Base-by-base conservation (phyloP, 2,113 vertebrate genomes). In the Campylorhamphus procurvoides region DNA sequence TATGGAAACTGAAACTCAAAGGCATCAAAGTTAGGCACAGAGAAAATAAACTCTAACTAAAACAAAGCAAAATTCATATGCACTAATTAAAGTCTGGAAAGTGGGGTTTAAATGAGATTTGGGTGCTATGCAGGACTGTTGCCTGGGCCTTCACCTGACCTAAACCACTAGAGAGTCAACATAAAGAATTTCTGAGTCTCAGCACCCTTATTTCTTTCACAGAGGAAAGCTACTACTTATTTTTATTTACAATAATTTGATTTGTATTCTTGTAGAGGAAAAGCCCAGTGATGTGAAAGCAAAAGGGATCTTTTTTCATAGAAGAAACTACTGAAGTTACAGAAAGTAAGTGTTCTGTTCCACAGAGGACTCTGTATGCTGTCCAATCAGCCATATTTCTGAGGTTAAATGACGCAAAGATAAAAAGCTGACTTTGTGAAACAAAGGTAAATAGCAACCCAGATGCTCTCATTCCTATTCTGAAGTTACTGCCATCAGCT, bases 381-480 rank as follows among this genome's bases (percentile, higher is more conserved):
- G 56, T 59, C 72, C 72, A 92, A 56, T 28, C 83, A 92, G 90
- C 31, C 82, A 69, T 95, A 95, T 95, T 97, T 97, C 89, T 94
- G 73, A 91, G 79, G 90, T 90, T 96, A 89, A 97, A 96, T 87
- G 94, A 94, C 75, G 92, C 94, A 93, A 95, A 92, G 85, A 96
- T 67, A 64, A 96, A 94, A 96, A 95, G 76, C 47, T 90, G 95
- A 68, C 90, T 96, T 92, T 50, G 52, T 91, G 73, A 93, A 94
- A 90, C 83, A 94, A 96, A 96, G 88, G 92, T 84, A 96, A 96
- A 96, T 53, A 95, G 79, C 88, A 93, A 84, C 49, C 73, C 93
- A 93, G 80, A 94, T 90, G 68, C 90, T 94, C 85, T 94, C 85
- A 87, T 95, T 94, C 93, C 87, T 95, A 96, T 92, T 96, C 90